Evolutionary conservation across 1,140 invertebrate species (phyloP), one percentile per base, ranked within the genome.

Genomic region (Bombyx mandarina): DNA sequence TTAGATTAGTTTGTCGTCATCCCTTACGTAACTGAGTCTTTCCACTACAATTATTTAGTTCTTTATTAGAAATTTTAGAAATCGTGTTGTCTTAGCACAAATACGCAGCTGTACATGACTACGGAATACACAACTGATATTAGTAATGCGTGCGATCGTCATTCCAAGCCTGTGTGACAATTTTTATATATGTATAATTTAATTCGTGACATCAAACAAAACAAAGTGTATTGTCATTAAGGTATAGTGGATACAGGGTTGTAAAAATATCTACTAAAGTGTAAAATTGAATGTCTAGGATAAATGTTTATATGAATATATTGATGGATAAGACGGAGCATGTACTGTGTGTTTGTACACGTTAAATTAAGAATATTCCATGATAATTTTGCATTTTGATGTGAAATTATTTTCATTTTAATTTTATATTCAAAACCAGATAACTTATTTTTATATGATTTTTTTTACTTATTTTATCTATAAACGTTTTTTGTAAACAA

Each of bases 211-310:
- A 22, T 54, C 52, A 57, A 43, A 43, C 26, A 52, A 45, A 54
- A 51, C 51, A 51, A 35, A 26, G 66, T 69, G 45, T 77, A 86
- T 78, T 75, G 75, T 81, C 73, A 77, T 82, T 69, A 72, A 77
- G 71, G 74, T 80, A 83, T 87, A 87, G 82, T 83, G 84, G 81
- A 87, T 84, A 87, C 84, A 86, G 84, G 84, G 84, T 87, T 87
- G 84, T 84, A 86, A 84, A 81, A 85, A 87, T 87, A 84, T 87
- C 77, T 87, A 73, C 77, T 82, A 82, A 82, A 79, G 63, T 78
- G 71, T 82, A 78, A 77, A 78, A 47, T 47, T 75, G 72, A 82
- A 80, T 69, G 67, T 80, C 65, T 81, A 84, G 80, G 74, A 71
- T 82, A 71, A 79, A 80, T 85, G 82, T 87, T 84, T 87, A 79